Evolutionary conservation across 2,113 vertebrate species (phyloP), one percentile per base, ranked within the genome.

Genomic region (Anas platyrhynchos): DNA sequence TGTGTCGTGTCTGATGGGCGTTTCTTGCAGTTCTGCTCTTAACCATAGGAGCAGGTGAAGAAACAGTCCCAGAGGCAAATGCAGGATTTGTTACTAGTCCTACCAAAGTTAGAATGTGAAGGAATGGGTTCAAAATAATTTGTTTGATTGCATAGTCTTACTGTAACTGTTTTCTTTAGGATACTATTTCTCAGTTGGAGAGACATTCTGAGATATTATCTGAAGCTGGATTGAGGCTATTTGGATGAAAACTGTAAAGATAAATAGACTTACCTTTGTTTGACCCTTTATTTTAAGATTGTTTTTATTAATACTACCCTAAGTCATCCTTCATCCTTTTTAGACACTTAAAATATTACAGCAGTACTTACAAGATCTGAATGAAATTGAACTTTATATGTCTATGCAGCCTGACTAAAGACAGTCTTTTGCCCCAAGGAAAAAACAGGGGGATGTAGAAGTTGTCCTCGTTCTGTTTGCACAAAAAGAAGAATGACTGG

Each of bases 261-360:
- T 84, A 87, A 88, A 79, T 31, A 94, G 72, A 8, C 44, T 84
- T 44, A 62, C 83, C 89, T 97, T 94, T 89, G 38, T 84, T 75
- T 97, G 91, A 92, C 86, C 67, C 93, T 65, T 84, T 91, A 41
- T 48, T 87, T 89, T 22, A 61, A 68, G 82, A 73, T 65, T 56
- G n/a, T 65, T 94, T 38, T 9, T 89, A 66, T 50, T 94, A 69
- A 69, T 81, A 48, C 22, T 55, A 74, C 34, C 32, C 7, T 23
- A 78, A 86, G 71, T 81, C 15, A 76, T 91, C 86, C 56, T 86
- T 96, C 61, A 56, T 61, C 56, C 31, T 43, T 84, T 90, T 36
- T 15, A 88, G 83, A 8, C 41, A 27, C 68, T 89, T 76, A 21
- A 48, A 87, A 61, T 82, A 29, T 61, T 93, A 68, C 71, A 79